These are phyloP conservation scores for Oedothorax gibbosus DNA, from an alignment of 1,140 invertebrate genomes.

Conservation along the genomic window DNA sequence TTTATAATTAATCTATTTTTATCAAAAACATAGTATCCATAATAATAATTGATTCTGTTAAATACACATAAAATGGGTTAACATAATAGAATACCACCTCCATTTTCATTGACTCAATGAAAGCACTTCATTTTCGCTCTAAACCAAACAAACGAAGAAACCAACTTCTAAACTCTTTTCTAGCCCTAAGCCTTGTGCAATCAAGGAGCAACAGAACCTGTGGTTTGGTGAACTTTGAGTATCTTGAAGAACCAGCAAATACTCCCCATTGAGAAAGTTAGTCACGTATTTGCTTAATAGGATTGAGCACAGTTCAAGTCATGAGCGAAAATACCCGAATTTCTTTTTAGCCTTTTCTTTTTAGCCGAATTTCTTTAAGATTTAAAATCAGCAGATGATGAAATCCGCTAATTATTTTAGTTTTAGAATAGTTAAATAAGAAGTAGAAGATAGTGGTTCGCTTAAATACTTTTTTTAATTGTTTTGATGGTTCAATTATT, in stretches of 20 bases:
- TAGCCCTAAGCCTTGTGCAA: constrained; percentile 2
- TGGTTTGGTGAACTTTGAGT: constrained; percentile 3
- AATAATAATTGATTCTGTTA: no score
- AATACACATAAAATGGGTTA: no score
- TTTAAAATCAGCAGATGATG: not conserved
- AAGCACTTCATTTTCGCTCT: not conserved
- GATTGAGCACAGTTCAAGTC: constrained; percentile 5
- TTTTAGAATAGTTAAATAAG: not conserved
- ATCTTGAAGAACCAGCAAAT: not conserved
- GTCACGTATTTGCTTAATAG: constrained; percentile 40
- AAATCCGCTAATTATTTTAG: not conserved
- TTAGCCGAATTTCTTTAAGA: not conserved
- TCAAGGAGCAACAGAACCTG: constrained; percentile 44
- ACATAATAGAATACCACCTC: no score
- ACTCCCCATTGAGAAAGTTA: not conserved
- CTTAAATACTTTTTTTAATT: no score
- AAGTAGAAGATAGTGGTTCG: not conserved
- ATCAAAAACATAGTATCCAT: no score
- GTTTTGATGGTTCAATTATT: no score
- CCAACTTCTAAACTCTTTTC: not conserved
- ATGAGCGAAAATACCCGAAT: not conserved
- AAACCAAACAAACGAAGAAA: not conserved
- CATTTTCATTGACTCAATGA: no score
- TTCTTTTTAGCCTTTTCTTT: no score
- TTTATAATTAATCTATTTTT: no score